Percentiles rank a stretch among this genome's conserved stretches.
Evolutionary conservation across 2,888 invertebrate species (phyloP).

Genomic region (Eristalinus sepulchralis): DNA sequence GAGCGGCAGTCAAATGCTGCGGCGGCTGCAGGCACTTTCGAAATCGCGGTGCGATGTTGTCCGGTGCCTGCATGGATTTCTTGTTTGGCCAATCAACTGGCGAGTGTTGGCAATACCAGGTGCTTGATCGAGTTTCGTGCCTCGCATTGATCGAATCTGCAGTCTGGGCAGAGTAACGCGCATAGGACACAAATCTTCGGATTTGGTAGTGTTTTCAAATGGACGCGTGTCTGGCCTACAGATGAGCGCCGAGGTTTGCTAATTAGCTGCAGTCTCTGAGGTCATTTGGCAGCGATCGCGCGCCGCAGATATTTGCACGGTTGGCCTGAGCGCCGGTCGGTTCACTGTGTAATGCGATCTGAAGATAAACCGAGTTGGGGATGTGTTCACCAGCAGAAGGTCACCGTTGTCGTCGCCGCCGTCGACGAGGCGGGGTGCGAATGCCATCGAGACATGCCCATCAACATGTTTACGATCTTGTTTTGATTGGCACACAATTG

Average conservation of each 20-base stretch:
- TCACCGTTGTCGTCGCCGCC: not conserved
- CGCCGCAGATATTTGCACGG: not conserved
- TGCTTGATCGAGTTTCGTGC: conserved; percentile 25
- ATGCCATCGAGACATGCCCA: not conserved
- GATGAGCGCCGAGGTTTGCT: conserved; percentile 7
- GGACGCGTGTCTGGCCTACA: conserved; percentile 14
- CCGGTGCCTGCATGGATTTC: conserved; percentile 18
- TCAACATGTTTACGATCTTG: not conserved
- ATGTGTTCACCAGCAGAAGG: not conserved
- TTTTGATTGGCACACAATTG: not conserved
- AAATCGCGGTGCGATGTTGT: conserved; percentile 5
- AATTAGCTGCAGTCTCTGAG: not conserved
- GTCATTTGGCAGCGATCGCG: not conserved
- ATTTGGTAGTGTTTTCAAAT: conserved; percentile 52
- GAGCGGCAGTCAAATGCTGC: conserved; percentile 45
- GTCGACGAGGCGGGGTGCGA: not conserved
- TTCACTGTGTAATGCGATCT: not conserved
- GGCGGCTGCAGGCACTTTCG: not conserved
- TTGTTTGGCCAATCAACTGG: conserved; percentile 44
- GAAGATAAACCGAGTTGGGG: not conserved
- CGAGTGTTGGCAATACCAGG: conserved; percentile 20
- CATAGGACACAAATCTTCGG: conserved; percentile 11
- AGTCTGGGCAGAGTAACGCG: not conserved
- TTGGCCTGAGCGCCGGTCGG: not conserved
- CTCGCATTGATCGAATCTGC: not conserved